Conservation (phyloP, 2,113 vertebrate species). For the Gymnocephalus cernua region DNA sequence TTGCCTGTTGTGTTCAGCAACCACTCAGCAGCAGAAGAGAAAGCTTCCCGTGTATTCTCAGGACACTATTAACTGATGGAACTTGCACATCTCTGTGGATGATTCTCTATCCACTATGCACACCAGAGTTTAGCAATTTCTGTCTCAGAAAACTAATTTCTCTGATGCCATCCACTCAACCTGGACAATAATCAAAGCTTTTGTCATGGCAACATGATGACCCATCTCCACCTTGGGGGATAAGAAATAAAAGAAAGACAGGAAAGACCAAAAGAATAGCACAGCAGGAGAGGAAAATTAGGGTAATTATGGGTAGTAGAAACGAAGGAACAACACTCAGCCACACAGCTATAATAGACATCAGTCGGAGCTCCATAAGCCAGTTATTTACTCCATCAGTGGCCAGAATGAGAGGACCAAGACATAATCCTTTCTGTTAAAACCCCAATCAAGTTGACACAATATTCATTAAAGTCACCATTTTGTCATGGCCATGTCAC, state of each 20-base stretch:
- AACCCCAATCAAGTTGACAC: constrained; percentile 50
- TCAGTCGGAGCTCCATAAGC: constrained; percentile 50
- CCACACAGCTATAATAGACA: constrained; percentile 53
- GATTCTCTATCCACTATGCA: constrained; percentile 11
- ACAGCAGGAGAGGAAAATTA: constrained; percentile 51
- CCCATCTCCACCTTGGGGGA: constrained; percentile 3
- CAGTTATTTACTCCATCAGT: constrained; percentile 69
- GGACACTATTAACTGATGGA: background rate
- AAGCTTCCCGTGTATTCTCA: background rate
- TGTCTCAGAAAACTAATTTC: constrained; percentile 50
- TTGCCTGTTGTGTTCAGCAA: constrained; percentile 9
- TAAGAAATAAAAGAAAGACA: constrained; percentile 46
- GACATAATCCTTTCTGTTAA: constrained; percentile 56
- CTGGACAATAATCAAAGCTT: constrained; percentile 53
- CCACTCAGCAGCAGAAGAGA: background rate
- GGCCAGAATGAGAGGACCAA: constrained; percentile 52
- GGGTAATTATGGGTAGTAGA: constrained; percentile 47
- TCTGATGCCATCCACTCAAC: constrained; percentile 41
- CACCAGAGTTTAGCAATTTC: constrained; percentile 39
- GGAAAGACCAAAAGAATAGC: constrained; percentile 35
- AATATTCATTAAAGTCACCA: constrained; percentile 41
- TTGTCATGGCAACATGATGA: constrained; percentile 65
- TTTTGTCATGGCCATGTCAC: background rate
- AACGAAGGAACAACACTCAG: constrained; percentile 54
- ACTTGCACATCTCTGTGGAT: constrained; percentile 12